Evolutionary conservation across 2,888 invertebrate species (phyloP), one percentile per base, ranked within the genome.

Genomic region (Caenorhabditis macrosperma): DNA sequence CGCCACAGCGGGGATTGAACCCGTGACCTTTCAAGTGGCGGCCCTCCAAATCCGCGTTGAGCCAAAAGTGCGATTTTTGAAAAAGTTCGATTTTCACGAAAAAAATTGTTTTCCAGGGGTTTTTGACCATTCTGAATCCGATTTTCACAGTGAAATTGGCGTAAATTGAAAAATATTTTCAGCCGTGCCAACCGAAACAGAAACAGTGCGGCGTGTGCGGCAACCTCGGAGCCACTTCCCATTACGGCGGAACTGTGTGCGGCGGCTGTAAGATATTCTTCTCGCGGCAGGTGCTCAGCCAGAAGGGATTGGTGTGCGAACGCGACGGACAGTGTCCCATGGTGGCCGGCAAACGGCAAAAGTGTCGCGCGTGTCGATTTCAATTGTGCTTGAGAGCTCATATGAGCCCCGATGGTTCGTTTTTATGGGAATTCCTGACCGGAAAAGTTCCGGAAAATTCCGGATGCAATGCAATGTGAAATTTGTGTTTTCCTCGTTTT

Each of bases 191-290:
- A 2, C 64, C 41, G 9, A 68, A 76, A 61, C 35, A n/a, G 3
- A 68, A 61, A 28, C 50, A 35, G 5, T 78, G 78, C 17, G 59
- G 67, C 35, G 78, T 78, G 20, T 78, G 78, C 20, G 59, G 60
- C 4, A 66, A 75, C 28, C 12, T 35, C 1, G 68, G 68, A 0
- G 81, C 81, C 30, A 75, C 81, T n/a, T 71, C 71, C 0, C 81
- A 81, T 22, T 81, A 81, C 52, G 81, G 81, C 7, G 81, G 81
- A 15, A 81, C 75, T 0, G 81, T 81, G 22, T 81, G 81, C 50
- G 82, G 82, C 5, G 82, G 78, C 38, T 82, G 82, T 48, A 82
- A 82, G 41, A 82, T 82, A 2, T 79, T 79, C 68, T 82, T 82
- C 60, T 75, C 82, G 1, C 60, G 78, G 4, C 72, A 67, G 0